Evolutionary conservation across 2,888 invertebrate genomes (phyloP), one percentile per base, ranked within the genome.

Genomic region (Bembecia ichneumoniformis): DNA sequence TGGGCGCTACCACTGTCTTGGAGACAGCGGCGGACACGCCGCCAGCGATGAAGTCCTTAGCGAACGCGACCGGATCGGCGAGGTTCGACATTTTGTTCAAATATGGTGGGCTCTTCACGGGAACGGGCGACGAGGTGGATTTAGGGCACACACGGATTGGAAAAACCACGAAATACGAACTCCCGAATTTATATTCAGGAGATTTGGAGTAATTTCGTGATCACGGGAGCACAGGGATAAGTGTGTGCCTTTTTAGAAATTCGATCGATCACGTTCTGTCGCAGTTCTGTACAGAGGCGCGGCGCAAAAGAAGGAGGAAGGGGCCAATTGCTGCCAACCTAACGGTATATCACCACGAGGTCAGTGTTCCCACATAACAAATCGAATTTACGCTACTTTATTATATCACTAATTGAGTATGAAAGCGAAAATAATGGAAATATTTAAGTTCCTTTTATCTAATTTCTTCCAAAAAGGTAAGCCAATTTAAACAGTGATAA

Each of bases 1-100:
- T 97, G 72, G 98, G 97, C 49, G 98, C 97, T 58, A 97, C 97
- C 59, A 95, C 94, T 59, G 97, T 98, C 87, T 98, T 98, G 66
- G 97, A 97, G 68, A 98, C 92, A 64, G 97, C 97, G 59, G 97
- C 97, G 55, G 97, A 94, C 58, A 96, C 90, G 74, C 97, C 97
- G 74, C 97, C 97, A 70, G 96, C 96, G 71, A 95, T 82, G 86
- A 97, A 97, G 88, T 97, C 97, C 90, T 96, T 96, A 78, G 92
- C 88, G 87, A 97, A 97, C 76, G 93, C 91, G 80, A 93, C 89
- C 73, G 95, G 94, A 91, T 96, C 96, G 60, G 76, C 75, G 68
- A 86, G 77, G 73, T 81, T 82, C 71, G 86, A 81, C 86, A 86
- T 87, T 81, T 83, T 84, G 83, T 75, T 72, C 56, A 64, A 64